phyloP scores from a whole-genome alignment of 53 echinoderm and acorn worm genomes.

The Paracentrotus lividus region DNA sequence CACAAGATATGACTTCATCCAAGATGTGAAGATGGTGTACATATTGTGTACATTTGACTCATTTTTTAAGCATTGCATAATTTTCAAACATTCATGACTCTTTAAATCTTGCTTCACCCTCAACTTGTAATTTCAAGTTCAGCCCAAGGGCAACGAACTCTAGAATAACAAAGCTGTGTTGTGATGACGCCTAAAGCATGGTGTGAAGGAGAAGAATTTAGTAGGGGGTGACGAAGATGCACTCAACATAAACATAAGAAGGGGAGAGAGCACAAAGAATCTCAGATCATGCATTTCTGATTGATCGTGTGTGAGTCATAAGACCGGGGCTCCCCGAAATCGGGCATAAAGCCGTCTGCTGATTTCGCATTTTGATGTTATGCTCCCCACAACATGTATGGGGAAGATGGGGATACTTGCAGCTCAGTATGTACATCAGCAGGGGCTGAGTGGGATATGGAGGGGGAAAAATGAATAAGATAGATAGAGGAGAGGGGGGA shows the following conservation, averaged over 20 bases:
- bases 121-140: conserved; percentile 21
- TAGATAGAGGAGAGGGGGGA: not conserved
- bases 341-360: conserved; percentile 14
- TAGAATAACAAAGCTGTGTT: conserved; percentile 18
- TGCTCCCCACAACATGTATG: not conserved
- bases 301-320: conserved; percentile 41
- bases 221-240: not conserved
- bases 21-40: not conserved
- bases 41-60: not conserved
- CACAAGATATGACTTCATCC: not conserved
- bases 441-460: not conserved
- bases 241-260: not conserved
- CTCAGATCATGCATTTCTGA: conserved; percentile 20
- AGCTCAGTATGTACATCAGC: not conserved
- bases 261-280: not conserved
- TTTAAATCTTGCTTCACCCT: not conserved
- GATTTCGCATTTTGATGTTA: not conserved
- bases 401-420: no score
- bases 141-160: conserved; percentile 30
- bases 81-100: not conserved
- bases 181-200: conserved; percentile 35
- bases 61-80: not conserved
- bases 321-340: not conserved
- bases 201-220: not conserved
- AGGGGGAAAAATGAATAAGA: not conserved